Base-by-base conservation (phyloP, 2,113 vertebrate genomes). In the Carettochelys insculpta region DNA sequence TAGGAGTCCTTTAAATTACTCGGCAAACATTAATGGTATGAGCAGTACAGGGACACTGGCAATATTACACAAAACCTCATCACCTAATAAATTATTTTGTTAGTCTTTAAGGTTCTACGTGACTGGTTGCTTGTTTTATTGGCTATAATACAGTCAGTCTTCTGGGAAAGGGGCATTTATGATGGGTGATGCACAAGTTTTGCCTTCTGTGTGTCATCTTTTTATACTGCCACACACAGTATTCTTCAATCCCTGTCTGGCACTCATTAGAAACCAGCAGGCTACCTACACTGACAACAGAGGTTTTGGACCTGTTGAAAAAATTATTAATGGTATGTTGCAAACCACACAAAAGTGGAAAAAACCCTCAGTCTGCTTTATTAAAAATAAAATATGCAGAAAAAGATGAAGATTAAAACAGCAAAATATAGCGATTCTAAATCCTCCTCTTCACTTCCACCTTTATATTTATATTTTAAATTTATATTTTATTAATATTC, bases 21-120 rank as follows among this genome's bases (percentile, higher is more conserved):
- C 0, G 2, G 54, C 6, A 19, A 17, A 2, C 3, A 24, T 29
- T 50, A 50, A 50, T 22, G 53, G 68, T 5, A 1, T 0, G 1
- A 9, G 43, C 80, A 34, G 34, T 2, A 1, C 1, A 4, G 25
- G 4, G 48, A 12, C 3, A 11, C 27, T 6, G 53, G 4, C 80
- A 50, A 0, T 1, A n/a, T n/a, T n/a, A n/a, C n/a, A n/a, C n/a
- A n/a, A n/a, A n/a, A n/a, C n/a, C n/a, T n/a, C n/a, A n/a, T n/a
- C n/a, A n/a, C n/a, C n/a, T n/a, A n/a, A n/a, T n/a, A n/a, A n/a
- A n/a, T n/a, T n/a, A n/a, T n/a, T n/a, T n/a, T n/a, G n/a, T n/a
- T n/a, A n/a, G n/a, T n/a, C n/a, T n/a, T n/a, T n/a, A n/a, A n/a
- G n/a, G n/a, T n/a, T n/a, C n/a, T n/a, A n/a, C n/a, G n/a, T n/a